Evolutionary conservation across 2,797 vertebrate genomes (phyloP).

Genomic region (Cheirogaleus major): DNA sequence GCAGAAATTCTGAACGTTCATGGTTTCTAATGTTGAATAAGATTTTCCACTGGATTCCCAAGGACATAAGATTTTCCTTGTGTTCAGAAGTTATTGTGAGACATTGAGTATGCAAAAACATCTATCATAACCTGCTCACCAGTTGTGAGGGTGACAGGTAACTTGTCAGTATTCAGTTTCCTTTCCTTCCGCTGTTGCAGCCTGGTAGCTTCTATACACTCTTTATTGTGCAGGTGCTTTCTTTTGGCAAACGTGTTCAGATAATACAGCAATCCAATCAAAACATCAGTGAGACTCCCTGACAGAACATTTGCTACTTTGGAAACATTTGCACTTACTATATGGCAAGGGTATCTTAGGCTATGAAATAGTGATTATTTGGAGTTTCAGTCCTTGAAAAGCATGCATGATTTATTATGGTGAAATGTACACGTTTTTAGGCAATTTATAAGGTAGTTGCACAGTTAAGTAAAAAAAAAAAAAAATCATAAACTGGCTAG

Average conservation of each 20-base stretch:
- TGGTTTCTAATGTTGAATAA: not conserved
- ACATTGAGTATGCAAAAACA: not conserved
- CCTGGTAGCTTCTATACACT: conserved; percentile 69
- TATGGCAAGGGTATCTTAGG: conserved; percentile 82
- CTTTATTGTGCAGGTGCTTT: conserved; percentile 80
- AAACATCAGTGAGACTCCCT: conserved; percentile 80
- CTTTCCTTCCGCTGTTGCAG: conserved; percentile 57
- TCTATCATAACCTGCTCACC: conserved; percentile 42
- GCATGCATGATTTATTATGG: conserved; percentile 77
- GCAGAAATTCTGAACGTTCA: conserved; percentile 18
- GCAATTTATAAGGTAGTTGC: conserved; percentile 60
- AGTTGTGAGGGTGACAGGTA: conserved; percentile 61
- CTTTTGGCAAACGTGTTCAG: conserved; percentile 82
- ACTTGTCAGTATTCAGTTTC: conserved; percentile 65
- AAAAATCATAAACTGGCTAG: not conserved
- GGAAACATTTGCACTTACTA: conserved; percentile 85
- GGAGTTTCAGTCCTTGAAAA: conserved; percentile 67
- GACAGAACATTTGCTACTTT: conserved; percentile 85
- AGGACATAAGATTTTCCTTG: not conserved
- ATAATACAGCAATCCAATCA: conserved; percentile 85
- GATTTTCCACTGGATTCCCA: not conserved
- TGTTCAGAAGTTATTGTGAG: not conserved
- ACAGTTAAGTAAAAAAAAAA: conserved; percentile 51
- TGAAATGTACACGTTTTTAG: conserved; percentile 73
- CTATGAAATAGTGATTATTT: conserved; percentile 78